Evolutionary conservation across 2,113 vertebrate species (phyloP), one percentile per base, ranked within the genome.

Genomic region (Lutjanus erythropterus): DNA sequence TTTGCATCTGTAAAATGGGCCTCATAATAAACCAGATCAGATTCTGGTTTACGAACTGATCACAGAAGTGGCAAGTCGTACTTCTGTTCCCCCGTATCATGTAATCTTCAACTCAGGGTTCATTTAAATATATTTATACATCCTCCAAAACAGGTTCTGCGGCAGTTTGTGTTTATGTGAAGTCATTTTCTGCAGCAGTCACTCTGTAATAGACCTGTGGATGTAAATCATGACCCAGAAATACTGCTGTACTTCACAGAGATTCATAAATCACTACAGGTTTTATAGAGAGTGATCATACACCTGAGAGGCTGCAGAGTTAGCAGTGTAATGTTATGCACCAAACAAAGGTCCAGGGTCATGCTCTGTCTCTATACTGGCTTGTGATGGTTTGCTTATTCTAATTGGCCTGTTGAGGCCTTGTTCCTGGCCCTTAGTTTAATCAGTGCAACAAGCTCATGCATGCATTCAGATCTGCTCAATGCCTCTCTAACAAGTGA

Each of bases 381-480:
- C 56, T 62, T 39, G 50, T 84, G 69, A 77, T 58, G 71, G 75
- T 75, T 46, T 80, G 37, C 77, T 83, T 81, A 27, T 69, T 88
- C 65, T 91, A 90, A 90, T 84, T 89, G 82, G 85, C 73, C 78
- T 81, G 66, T 72, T 29, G 76, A 76, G 80, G 35, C 71, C 60
- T 52, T 66, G 58, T 83, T 78, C 68, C 64, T 58, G 44, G 74
- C 81, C 71, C 68, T 75, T 55, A 49, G 77, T 87, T 85, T 83
- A 87, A 86, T 88, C 78, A 66, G 64, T 60, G 72, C 64, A 64
- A 58, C 69, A 1, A 86, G 53, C 75, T 61, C 58, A 37, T 62
- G 37, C 49, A 29, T 73, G 19, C 29, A 65, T 81, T 80, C 71
- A 72, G 49, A 79, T 76, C 42, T 10, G n/a, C 39, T 71, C 29